These are phyloP conservation scores for Meganola albula DNA, from an alignment of 2,888 invertebrate species.

Conservation along the genomic window DNA sequence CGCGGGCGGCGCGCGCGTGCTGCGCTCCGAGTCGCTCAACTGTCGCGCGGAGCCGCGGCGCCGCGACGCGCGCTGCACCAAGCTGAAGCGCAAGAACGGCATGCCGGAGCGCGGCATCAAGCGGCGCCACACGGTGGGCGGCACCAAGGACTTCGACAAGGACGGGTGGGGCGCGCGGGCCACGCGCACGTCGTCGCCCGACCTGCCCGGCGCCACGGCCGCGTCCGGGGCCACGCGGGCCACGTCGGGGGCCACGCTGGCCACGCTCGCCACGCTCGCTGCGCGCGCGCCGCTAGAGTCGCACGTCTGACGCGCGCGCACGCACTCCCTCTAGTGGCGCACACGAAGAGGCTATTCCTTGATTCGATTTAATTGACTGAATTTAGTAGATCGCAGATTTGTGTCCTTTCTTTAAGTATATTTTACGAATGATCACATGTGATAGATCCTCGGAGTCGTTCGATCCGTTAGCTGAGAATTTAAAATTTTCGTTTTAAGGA, in stretches of 20 bases:
- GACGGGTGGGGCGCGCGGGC: slow-evolving; percentile 79
- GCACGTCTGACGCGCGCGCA: slow-evolving; percentile 33
- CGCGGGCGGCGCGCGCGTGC: slow-evolving; percentile 78
- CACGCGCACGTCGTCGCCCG: slow-evolving; percentile 79
- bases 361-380: slow-evolving; percentile 75
- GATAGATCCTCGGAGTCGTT: slow-evolving; percentile 53
- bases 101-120: slow-evolving; percentile 90
- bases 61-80: slow-evolving; percentile 79
- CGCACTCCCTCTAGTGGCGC: slow-evolving; percentile 19
- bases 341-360: slow-evolving; percentile 67
- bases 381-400: slow-evolving; percentile 73
- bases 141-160: slow-evolving; percentile 89
- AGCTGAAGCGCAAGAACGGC: slow-evolving; percentile 85
- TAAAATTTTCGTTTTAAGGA: too few relatives aligned
- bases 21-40: slow-evolving; percentile 36
- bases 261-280: slow-evolving; percentile 52
- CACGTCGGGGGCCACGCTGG: slow-evolving; percentile 41
- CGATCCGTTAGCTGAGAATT: slow-evolving; percentile 31
- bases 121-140: slow-evolving; percentile 94
- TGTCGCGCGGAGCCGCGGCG: slow-evolving; percentile 57
- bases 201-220: slow-evolving; percentile 77
- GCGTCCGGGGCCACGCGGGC: slow-evolving; percentile 51
- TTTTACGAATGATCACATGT: slow-evolving; percentile 55
- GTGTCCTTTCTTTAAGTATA: slow-evolving; percentile 52
- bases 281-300: slow-evolving; percentile 40